Evolutionary conservation across 1,140 invertebrate genomes (phyloP).

Genomic region (Drosophila tsacasi): DNA sequence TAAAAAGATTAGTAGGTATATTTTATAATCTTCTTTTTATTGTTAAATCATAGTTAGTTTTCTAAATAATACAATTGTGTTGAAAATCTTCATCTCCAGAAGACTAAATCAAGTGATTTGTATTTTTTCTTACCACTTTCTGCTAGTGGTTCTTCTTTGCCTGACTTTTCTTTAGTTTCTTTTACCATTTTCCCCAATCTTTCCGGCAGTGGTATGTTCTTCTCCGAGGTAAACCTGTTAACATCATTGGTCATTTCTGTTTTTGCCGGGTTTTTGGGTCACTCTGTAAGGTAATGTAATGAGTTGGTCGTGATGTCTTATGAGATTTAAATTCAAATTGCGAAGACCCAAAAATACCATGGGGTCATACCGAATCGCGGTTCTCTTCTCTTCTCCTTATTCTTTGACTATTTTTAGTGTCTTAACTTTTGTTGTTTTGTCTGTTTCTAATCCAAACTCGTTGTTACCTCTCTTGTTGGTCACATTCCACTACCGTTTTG

Average conservation of each 20-base stretch:
- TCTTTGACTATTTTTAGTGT: slow-evolving; percentile 25
- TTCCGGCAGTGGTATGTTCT: slow-evolving; percentile 33
- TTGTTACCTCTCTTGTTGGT: slow-evolving; percentile 26
- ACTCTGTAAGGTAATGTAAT: slow-evolving; percentile 59
- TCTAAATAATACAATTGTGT: too few species aligned
- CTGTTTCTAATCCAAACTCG: slow-evolving; percentile 42
- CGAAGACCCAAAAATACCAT: slow-evolving; percentile 55
- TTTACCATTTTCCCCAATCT: slow-evolving; percentile 34
- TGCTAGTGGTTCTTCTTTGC: not conserved
- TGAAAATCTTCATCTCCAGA: not conserved
- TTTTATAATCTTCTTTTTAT: too few species aligned
- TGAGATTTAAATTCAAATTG: slow-evolving; percentile 69
- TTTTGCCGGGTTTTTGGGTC: slow-evolving; percentile 63
- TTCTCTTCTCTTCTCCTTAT: slow-evolving; percentile 7
- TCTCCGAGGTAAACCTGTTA: slow-evolving; percentile 37
- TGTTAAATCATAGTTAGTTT: not conserved
- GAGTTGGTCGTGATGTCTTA: slow-evolving; percentile 77
- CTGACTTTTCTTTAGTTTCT: slow-evolving; percentile 3
- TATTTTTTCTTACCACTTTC: slow-evolving; percentile 4
- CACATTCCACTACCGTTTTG: slow-evolving; percentile 21
- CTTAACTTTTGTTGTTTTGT: not conserved
- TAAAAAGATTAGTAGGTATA: too few species aligned
- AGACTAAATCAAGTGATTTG: not conserved
- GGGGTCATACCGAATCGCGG: slow-evolving; percentile 27
- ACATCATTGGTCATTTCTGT: slow-evolving; percentile 38